These are phyloP conservation scores for Zapornia atra DNA, from an alignment of 2,113 vertebrate species.

Conservation along the genomic window DNA sequence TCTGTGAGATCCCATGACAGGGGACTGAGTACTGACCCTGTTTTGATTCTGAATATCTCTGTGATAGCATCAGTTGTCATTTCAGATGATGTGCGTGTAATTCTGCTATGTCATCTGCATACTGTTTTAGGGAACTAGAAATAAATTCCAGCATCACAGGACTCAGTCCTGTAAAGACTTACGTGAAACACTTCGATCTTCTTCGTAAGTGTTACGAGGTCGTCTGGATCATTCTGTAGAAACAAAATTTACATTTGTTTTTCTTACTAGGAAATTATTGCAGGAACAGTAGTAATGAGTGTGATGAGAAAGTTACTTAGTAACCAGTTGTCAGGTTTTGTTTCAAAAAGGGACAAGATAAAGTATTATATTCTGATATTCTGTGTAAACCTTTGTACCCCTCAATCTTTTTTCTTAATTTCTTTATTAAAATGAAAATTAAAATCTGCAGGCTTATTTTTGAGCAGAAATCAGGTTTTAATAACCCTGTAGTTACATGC, in stretches of 20 bases:
- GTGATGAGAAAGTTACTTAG: not conserved
- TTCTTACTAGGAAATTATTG: not conserved
- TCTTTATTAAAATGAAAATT: not conserved
- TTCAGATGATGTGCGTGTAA: not conserved
- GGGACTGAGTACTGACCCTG: not conserved
- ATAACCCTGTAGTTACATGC: not conserved
- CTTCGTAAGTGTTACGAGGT: not conserved
- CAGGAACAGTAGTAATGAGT: not conserved
- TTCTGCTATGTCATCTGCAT: slow-evolving; percentile 13
- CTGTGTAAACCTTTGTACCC: not conserved
- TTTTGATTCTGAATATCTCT: not conserved
- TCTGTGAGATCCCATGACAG: not conserved
- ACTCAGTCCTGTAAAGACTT: not conserved
- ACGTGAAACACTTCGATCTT: not conserved
- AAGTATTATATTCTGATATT: not conserved
- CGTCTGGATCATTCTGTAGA: not conserved
- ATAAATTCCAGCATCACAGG: not conserved
- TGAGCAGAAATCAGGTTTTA: not conserved
- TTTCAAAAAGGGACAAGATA: not conserved
- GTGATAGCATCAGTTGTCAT: not conserved
- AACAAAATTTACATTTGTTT: not conserved
- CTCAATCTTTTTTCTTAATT: not conserved
- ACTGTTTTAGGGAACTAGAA: not conserved
- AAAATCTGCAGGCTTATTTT: not conserved
- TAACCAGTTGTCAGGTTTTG: not conserved